Evolutionary conservation across 2,797 vertebrate species (phyloP), one percentile per base, ranked within the genome.

Genomic region (Steatocranus sp.): DNA sequence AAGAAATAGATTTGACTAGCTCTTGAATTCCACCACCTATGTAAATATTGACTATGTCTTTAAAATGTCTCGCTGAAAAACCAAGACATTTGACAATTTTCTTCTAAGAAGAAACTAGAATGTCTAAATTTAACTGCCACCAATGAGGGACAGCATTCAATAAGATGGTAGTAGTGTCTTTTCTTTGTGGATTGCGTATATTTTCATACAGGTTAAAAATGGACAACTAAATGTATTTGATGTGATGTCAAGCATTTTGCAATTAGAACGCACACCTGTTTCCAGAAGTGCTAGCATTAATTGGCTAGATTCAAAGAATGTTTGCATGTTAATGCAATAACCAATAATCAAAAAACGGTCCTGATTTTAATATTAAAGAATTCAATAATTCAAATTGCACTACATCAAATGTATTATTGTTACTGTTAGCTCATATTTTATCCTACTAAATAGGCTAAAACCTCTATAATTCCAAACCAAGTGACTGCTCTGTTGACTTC

Each of bases 151-250:
- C n/a, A 23, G 6, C 15, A 18, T 27, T 70, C 66, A 70, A 6
- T 46, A 70, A 27, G 27, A 70, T 70, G 8, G 0, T 11, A 0
- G 23, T 27, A 27, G 6, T 0, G 18, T 11, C 3, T 18, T 46
- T 18, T 27, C 23, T 43, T 17, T 43, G 20, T 27, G 8, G 2
- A 7, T 18, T 46, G 14, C 18, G 6, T 70, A 25, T 43, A 17
- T 43, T 68, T 68, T 68, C 20, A 25, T 25, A 25, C 12, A 5
- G 3, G 58, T 63, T 63, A 38, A 14, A 20, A 63, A 63, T 20
- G n/a, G 58, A 36, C 11, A 66, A 20, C 61, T 66, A 66, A 0
- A 43, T 25, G 36, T 11, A 17, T 68, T 43, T 68, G 3, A 68
- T 17, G 12, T 68, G 20, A 66, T 41, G 3, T 0, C 7, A 41